Base-by-base conservation (phyloP, 2,888 invertebrate genomes). In the Macrophya alboannulata region DNA sequence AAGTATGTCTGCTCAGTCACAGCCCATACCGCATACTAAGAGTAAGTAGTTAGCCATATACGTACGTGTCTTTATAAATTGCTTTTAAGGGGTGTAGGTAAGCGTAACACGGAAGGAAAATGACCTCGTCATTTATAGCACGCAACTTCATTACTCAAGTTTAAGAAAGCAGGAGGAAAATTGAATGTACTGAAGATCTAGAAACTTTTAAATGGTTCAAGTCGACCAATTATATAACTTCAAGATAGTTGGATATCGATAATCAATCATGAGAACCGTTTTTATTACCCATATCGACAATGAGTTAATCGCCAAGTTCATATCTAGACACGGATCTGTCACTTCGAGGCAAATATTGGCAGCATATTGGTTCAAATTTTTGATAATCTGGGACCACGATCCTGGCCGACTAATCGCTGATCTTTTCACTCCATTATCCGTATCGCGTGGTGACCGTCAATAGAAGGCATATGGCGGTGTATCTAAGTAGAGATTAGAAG, bases 1-100 rank as follows among this genome's bases (percentile, higher is more conserved):
- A 96, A 81, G 96, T 97, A 6, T 97, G 97, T 90, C 94, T 97
- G 17, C 95, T 97, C 89, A 95, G 96, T 59, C 97, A 97, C 90
- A 97, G 96, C 89, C 97, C 97, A 0, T 97, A 95, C 90, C 94
- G 97, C 88, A 97, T 97, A 88, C 92, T 97, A 17, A 94, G 96
- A 95, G 97, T 97, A 93, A 95, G 96, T 95, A 79, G 55, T 9
- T 25, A 68, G 40, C 51, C 9, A 62, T 62, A 48, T 48, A 48
- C 12, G 4, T 48, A 48, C 12, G 48, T 48, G 4, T 48, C 4
- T 62, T 62, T 9, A 62, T 62, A 25, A 62, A 62, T 62, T 62
- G 25, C 10, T 10, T 10, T 25, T 21, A 10, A 12, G 21, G 8
- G 25, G 62, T n/a, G n/a, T n/a, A 25, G 6, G 15, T 48, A 15